Evolutionary conservation across 2,888 invertebrate genomes (phyloP).

Genomic region (Andrena haemorrhoa): DNA sequence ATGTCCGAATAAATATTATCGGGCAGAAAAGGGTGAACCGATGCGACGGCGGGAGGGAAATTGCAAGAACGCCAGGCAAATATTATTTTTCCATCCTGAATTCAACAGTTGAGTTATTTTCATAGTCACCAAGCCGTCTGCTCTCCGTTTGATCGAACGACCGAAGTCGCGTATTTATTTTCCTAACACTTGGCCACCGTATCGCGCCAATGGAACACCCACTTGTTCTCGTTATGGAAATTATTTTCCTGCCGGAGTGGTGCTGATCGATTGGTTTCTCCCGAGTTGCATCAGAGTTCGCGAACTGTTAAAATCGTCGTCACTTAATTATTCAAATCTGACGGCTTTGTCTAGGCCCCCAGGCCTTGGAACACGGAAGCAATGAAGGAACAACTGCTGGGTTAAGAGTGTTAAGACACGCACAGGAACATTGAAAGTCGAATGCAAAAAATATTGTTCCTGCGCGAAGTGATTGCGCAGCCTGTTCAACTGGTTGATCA

Average conservation of each 20-base stretch:
- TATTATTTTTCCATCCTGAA: conserved; percentile 79
- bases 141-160: conserved; percentile 63
- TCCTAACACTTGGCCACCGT: conserved; percentile 73
- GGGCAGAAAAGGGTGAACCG: neutral
- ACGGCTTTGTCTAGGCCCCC: too few species aligned
- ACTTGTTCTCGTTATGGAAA: conserved; percentile 66
- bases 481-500: conserved; percentile 71
- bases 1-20: conserved; percentile 46
- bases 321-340: neutral
- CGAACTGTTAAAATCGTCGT: neutral
- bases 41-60: conserved; percentile 43
- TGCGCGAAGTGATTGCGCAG: neutral
- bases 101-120: conserved; percentile 71
- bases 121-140: conserved; percentile 68
- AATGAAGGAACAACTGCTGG: too few species aligned
- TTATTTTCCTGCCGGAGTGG: conserved; percentile 5
- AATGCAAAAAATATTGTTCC: conserved; percentile 8
- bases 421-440: too few species aligned
- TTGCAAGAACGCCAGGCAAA: conserved; percentile 72
- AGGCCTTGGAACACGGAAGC: too few species aligned
- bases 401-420: too few species aligned
- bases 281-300: neutral
- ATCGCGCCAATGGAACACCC: conserved; percentile 44
- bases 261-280: conserved; percentile 34
- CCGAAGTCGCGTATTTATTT: conserved; percentile 76